Percentiles rank a stretch among this genome's conserved stretches.
phyloP scores from a whole-genome alignment of 1,140 invertebrate genomes.

The Lethrus apterus region DNA sequence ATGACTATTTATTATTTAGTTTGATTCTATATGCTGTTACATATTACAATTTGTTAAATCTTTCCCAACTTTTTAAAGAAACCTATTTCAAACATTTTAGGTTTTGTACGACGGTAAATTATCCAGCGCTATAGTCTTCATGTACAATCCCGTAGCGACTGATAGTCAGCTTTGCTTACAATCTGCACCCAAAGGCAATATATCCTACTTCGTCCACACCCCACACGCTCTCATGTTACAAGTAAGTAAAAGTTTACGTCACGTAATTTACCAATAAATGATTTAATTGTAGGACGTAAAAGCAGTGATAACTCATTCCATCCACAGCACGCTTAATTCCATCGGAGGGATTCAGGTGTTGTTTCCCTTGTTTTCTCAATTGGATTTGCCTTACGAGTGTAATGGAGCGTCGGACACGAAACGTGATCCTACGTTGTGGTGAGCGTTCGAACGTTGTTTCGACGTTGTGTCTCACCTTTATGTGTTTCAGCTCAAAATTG shows the following conservation, averaged over 20 bases:
- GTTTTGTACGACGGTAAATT: constrained; percentile 97
- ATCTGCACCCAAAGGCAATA: constrained; percentile 93
- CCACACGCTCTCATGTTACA: constrained; percentile 97
- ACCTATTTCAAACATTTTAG: constrained; percentile 51
- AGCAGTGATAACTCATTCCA: constrained; percentile 97
- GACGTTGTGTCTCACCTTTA: not conserved
- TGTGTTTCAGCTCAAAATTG: constrained; percentile 79
- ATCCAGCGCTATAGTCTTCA: constrained; percentile 94
- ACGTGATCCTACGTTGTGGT: constrained; percentile 82
- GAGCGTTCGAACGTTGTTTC: constrained; percentile 32
- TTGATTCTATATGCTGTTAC: no score
- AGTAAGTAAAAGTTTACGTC: constrained; percentile 51
- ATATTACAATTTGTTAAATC: no score
- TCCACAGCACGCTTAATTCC: constrained; percentile 97
- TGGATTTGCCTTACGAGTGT: constrained; percentile 86
- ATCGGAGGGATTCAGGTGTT: constrained; percentile 98
- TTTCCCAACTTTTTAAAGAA: no score
- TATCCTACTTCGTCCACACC: constrained; percentile 96
- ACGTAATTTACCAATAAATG: constrained; percentile 5
- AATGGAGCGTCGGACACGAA: constrained; percentile 64
- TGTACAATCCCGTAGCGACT: constrained; percentile 99
- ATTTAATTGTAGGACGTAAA: constrained; percentile 81
- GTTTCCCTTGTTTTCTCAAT: constrained; percentile 95
- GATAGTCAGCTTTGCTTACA: constrained; percentile 97
- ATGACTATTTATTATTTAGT: no score